These are phyloP conservation scores for Pluvianellus socialis DNA, from an alignment of 2,113 vertebrate genomes.

Conservation along the genomic window DNA sequence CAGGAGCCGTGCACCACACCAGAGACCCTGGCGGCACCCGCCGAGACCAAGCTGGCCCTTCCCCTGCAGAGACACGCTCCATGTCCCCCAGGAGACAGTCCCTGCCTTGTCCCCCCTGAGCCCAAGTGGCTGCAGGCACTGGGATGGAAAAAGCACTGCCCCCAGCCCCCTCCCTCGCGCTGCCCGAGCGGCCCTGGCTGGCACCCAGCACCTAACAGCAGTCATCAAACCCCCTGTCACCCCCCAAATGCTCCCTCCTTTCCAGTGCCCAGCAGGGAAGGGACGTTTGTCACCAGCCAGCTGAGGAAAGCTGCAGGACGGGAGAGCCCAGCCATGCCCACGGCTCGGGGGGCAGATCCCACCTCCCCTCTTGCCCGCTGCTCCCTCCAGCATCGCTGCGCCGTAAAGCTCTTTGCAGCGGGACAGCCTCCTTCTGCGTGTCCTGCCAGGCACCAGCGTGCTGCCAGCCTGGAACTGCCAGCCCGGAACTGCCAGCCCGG, in stretches of 20 bases:
- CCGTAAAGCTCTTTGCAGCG: background rate
- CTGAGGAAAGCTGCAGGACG: background rate
- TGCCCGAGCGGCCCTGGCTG: background rate
- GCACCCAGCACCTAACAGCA: background rate
- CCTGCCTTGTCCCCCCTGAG: accelerated
- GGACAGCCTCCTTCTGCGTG: accelerated
- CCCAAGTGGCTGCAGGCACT: background rate
- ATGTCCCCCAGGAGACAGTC: background rate
- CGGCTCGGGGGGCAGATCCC: background rate
- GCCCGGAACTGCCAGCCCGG: accelerated
- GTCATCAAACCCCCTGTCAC: background rate
- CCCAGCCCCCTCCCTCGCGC: background rate
- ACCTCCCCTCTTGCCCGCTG: background rate
- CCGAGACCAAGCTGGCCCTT: background rate
- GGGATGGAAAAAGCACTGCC: background rate
- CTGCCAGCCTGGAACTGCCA: background rate
- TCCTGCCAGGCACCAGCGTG: background rate
- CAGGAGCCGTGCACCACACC: accelerated
- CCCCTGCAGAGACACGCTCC: background rate
- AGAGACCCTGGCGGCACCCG: background rate
- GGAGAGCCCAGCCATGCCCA: background rate
- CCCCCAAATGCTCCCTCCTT: accelerated
- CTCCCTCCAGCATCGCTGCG: background rate
- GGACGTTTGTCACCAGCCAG: background rate
- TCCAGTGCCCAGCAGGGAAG: background rate